Evolutionary conservation across 2,797 vertebrate species (phyloP).

Genomic region (Hafferia zeledoni): DNA sequence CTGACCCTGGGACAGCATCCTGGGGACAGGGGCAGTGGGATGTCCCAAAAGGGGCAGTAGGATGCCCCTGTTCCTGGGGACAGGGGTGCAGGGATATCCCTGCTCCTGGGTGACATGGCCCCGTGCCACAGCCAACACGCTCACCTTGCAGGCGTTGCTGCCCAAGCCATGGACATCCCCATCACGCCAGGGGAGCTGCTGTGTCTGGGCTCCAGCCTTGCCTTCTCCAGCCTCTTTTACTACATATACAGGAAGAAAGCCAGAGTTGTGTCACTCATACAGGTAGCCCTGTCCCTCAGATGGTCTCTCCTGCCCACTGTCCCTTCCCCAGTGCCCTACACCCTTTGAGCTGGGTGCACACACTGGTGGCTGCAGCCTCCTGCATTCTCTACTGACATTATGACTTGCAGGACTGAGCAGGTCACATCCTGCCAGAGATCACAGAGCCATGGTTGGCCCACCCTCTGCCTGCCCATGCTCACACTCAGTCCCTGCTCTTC

Average conservation of each 20-base stretch:
- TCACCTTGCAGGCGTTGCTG: neutral
- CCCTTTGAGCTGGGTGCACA: neutral
- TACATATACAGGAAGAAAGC: constrained; percentile 83
- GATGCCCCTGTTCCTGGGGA: neutral
- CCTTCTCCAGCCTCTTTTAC: constrained; percentile 83
- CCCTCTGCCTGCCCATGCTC: fast-evolving
- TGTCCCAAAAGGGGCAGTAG: neutral
- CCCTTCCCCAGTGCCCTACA: neutral
- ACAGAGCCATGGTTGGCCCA: neutral
- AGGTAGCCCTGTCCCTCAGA: constrained; percentile 66
- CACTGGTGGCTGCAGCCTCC: neutral
- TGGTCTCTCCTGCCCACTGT: neutral
- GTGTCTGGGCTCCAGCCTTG: constrained; percentile 83
- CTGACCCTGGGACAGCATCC: neutral
- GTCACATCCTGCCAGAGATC: neutral
- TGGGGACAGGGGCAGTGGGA: neutral
- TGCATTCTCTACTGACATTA: neutral
- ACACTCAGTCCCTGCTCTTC: neutral
- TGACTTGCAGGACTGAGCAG: neutral
- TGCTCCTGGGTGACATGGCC: neutral
- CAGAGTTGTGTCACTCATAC: constrained; percentile 75
- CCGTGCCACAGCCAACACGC: fast-evolving
- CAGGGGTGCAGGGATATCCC: neutral
- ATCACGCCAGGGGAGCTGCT: constrained; percentile 76
- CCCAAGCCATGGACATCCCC: constrained; percentile 76